These are phyloP conservation scores for Oscheius sp. DNA, from an alignment of 2,888 invertebrate genomes.

Conservation along the genomic window DNA sequence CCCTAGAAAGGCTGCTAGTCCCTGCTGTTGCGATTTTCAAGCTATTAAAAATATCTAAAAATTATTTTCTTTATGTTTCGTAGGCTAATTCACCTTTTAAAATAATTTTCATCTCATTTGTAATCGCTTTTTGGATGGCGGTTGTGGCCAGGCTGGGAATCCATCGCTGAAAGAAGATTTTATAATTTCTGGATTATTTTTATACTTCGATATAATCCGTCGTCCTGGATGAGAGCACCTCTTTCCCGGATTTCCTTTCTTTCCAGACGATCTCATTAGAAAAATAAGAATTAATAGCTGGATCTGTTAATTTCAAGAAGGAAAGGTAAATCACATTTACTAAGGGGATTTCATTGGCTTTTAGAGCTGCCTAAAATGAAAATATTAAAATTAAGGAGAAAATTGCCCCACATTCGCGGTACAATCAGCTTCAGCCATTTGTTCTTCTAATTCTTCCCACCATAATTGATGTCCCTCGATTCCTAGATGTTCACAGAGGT, in stretches of 20 bases:
- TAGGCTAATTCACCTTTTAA: conserved; percentile 2
- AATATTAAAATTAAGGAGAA: not conserved
- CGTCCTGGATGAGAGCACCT: conserved; percentile 9
- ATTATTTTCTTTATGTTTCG: not conserved
- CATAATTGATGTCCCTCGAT: conserved; percentile 63
- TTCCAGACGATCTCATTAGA: conserved; percentile 45
- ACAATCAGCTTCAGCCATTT: conserved; percentile 25
- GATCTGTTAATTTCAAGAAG: conserved; percentile 41
- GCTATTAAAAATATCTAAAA: conserved; percentile 17
- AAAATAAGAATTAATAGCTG: conserved; percentile 41
- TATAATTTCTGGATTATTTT: too few species aligned
- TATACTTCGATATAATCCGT: conserved; percentile 28
- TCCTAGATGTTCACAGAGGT: conserved; percentile 69
- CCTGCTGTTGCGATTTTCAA: conserved; percentile 9
- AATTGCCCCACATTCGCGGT: conserved; percentile 3
- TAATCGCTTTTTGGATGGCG: conserved; percentile 7
- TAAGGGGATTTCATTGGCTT: conserved; percentile 11
- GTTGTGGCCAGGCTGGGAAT: conserved; percentile 26
- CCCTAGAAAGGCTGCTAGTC: not conserved
- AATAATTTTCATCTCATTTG: not conserved
- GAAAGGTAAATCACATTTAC: conserved; percentile 32
- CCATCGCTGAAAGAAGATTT: not conserved
- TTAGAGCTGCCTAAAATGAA: conserved; percentile 18
- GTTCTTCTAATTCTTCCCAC: conserved; percentile 49
- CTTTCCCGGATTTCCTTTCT: conserved; percentile 38